Percentiles rank a stretch among this genome's conserved stretches.
phyloP scores from a whole-genome alignment of 2,113 vertebrate species.

The Daboia siamensis region DNA sequence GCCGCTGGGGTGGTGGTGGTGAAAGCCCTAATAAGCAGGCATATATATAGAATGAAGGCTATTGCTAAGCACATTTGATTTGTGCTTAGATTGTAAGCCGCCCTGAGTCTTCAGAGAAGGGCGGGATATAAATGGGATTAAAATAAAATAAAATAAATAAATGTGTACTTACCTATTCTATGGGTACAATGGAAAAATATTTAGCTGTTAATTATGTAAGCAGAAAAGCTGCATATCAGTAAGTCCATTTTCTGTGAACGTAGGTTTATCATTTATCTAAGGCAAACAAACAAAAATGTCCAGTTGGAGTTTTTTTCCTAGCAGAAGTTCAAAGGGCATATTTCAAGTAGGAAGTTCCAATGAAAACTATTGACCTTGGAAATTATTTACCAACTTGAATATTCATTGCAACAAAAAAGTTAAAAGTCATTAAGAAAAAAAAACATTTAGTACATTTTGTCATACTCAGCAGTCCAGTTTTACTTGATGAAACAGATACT shows the following conservation, averaged over 20 bases:
- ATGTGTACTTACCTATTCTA: neutral
- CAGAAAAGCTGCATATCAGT: accelerated
- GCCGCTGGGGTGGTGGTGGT: no score
- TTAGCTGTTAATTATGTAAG: neutral
- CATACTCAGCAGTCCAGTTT: neutral
- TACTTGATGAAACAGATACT: neutral
- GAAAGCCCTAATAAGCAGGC: no score
- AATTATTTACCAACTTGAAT: constrained; percentile 44
- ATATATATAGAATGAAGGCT: no score
- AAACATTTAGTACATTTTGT: neutral
- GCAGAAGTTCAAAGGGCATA: neutral
- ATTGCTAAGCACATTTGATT: no score
- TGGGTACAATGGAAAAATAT: neutral
- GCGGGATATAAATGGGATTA: no score
- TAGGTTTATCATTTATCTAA: constrained; percentile 38
- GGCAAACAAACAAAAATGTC: constrained; percentile 18
- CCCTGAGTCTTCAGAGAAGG: no score
- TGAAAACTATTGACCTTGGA: neutral
- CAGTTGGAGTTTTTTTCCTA: neutral
- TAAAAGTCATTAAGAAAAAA: neutral
- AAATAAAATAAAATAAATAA: no score
- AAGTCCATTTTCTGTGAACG: neutral
- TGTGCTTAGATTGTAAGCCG: no score
- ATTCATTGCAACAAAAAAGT: constrained; percentile 8
- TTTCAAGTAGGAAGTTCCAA: constrained; percentile 33